Evolutionary conservation across 2,888 invertebrate species (phyloP), one percentile per base, ranked within the genome.

Genomic region (Nephrotoma flavescens): DNA sequence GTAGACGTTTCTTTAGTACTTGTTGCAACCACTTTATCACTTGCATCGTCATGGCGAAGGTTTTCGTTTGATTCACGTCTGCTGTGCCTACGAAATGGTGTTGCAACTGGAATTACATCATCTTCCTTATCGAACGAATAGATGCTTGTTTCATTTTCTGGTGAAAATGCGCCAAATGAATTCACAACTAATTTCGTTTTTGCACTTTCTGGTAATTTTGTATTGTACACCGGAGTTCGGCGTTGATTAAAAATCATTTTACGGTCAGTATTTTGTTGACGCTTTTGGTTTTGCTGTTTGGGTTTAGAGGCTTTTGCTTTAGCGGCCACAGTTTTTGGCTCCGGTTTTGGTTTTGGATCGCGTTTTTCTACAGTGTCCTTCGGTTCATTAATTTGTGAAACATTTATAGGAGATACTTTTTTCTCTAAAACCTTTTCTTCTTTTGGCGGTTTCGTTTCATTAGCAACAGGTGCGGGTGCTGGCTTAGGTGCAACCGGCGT

Each of bases 71-170:
- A 92, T 6, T 92, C 92, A 15, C 92, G 89, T 87, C 93, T 90
- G 52, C 91, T 91, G 83, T 93, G 93, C 83, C 93, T 90, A 47
- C 94, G 90, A 89, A 95, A 94, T 0, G 94, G 94, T 15, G 94
- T 93, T 87, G 92, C 93, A 0, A 91, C 89, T n/a, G 92, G 92
- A 83, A 88, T 88, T 19, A 93, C 92, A 87, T 94, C 95, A 44
- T 93, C 93, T 83, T 95, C 95, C 88, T 94, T 94, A 88, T 95
- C 95, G 89, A 95, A 95, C 2, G 95, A 95, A 89, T 95, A 95
- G 15, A 95, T 94, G 87, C 95, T 95, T 87, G 94, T 94, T 89
- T 95, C 95, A 89, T 95, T 95, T 88, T 94, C 94, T 0, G 94
- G 94, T 0, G 94, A 94, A 90, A 95, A 95, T 0, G 95, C 95